Base-by-base conservation (phyloP, 53 echinoderm and acorn worm genomes). In the Arbacia lixula region DNA sequence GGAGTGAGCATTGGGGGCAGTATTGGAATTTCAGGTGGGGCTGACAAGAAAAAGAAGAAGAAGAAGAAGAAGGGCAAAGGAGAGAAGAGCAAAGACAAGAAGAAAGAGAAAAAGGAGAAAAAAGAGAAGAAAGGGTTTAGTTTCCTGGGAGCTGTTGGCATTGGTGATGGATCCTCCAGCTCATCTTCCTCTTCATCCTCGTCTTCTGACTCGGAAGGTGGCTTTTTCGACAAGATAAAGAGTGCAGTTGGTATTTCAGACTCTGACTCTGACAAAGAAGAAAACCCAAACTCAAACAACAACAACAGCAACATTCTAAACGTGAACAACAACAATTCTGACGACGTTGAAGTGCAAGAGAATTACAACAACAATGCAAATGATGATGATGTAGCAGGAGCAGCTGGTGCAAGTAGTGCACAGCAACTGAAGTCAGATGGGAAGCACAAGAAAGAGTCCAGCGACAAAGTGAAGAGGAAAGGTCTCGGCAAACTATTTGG, bases 311-410 rank as follows among this genome's bases (percentile, higher is more conserved):
- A 90, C 65, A 60, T 54, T 30, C 62, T 62, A 46, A 85, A 85
- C 75, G 85, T 81, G 6, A 81, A 64, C 63, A 60, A 78, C 79
- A 81, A 63, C 64, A 81, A 81, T 81, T 62, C 82, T 30, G 90
- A 71, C n/a, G 81, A 84, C 71, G 49, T 62, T 58, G 83, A 58
- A 51, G 60, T 49, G 17, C 72, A 88, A 85, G 85, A 88, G 36
- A 95, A 95, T 84, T 69, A 43, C 72, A 95, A 95, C 72, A 95
- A 95, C 77, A 92, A 95, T 91, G 96, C 93, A 33, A 93, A 94
- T 54, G 91, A 84, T 50, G 91, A 96, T 53, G 89, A 88, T 29
- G 83, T 53, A 51, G 67, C 38, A 3, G 64, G 64, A 63, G 82
- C 82, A 41, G 49, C 50, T 21, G 63, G 42, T 61, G 62, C 63